These are phyloP conservation scores for Spodoptera exigua DNA, from an alignment of 2,888 invertebrate genomes.

Conservation along the genomic window DNA sequence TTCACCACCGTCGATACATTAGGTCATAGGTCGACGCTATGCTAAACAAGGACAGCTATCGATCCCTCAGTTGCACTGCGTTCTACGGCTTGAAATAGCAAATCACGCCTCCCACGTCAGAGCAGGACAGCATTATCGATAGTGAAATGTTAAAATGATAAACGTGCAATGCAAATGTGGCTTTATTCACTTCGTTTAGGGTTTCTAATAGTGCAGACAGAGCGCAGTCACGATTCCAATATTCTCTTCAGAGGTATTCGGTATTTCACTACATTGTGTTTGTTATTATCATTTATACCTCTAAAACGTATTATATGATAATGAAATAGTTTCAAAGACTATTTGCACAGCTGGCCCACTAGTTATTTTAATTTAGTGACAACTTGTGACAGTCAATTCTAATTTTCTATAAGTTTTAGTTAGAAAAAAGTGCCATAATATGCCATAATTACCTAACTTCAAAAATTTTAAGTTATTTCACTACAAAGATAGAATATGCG, in stretches of 20 bases:
- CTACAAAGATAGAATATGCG: too few species aligned
- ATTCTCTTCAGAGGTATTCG: conserved; percentile 76
- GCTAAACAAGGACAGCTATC: conserved; percentile 83
- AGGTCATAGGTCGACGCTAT: conserved; percentile 85
- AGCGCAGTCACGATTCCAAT: conserved; percentile 79
- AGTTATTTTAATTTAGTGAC: conserved; percentile 34
- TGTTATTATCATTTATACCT: conserved; percentile 74
- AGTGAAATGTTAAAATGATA: conserved; percentile 80
- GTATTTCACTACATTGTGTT: conserved; percentile 82
- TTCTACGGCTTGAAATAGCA: conserved; percentile 81
- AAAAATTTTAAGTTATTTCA: too few species aligned
- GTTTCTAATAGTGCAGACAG: conserved; percentile 63
- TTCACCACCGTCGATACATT: conserved; percentile 84
- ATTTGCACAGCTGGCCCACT: conserved; percentile 64
- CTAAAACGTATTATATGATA: conserved; percentile 70
- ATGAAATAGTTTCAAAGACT: conserved; percentile 72
- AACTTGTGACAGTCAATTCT: conserved; percentile 35
- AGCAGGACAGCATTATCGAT: conserved; percentile 82
- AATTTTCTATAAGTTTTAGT: conserved; percentile 6
- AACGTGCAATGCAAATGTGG: conserved; percentile 75
- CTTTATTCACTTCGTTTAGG: conserved; percentile 69
- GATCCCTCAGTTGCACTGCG: conserved; percentile 74
- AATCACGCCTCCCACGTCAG: conserved; percentile 85
- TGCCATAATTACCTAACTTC: too few species aligned
- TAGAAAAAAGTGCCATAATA: too few species aligned